phyloP scores from a whole-genome alignment of 1,140 invertebrate species.

The Mactra quadrangularis region DNA sequence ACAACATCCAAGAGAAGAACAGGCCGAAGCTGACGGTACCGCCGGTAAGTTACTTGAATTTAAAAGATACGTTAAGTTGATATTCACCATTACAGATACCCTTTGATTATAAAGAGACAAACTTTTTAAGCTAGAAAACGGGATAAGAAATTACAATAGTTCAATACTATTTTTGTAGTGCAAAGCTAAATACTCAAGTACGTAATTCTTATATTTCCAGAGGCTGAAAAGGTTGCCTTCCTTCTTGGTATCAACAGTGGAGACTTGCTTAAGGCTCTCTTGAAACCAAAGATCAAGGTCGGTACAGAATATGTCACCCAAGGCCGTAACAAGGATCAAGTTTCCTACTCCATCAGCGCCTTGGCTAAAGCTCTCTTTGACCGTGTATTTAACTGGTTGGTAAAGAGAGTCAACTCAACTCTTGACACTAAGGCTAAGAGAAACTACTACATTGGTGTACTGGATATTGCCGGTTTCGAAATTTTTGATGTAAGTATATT shows the following conservation, averaged over 20 bases:
- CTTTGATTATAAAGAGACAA: too few species aligned
- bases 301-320: constrained; percentile 98
- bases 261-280: constrained; percentile 85
- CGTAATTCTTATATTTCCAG: too few species aligned
- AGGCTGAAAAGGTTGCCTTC: constrained; percentile 96
- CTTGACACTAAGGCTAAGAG: constrained; percentile 98
- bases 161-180: too few species aligned
- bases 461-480: constrained; percentile 99
- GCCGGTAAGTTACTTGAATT: constrained; percentile 84
- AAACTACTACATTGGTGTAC: constrained; percentile 98
- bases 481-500: constrained; percentile 97
- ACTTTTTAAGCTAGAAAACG: too few species aligned
- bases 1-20: constrained; percentile 99
- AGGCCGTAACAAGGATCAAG: constrained; percentile 97
- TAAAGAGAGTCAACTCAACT: constrained; percentile 99
- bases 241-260: constrained; percentile 88
- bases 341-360: constrained; percentile 96
- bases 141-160: too few species aligned
- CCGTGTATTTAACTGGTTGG: constrained; percentile 98
- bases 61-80: too few species aligned
- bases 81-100: too few species aligned
- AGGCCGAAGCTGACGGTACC: constrained; percentile 98
- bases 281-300: constrained; percentile 87
- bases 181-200: too few species aligned
- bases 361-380: constrained; percentile 98